A percentile compares a stretch with the other conserved stretches of the same genome.
These are phyloP conservation scores for Melanotaenia nigrans DNA, from an alignment of 2,797 vertebrate species.

Conservation along the genomic window DNA sequence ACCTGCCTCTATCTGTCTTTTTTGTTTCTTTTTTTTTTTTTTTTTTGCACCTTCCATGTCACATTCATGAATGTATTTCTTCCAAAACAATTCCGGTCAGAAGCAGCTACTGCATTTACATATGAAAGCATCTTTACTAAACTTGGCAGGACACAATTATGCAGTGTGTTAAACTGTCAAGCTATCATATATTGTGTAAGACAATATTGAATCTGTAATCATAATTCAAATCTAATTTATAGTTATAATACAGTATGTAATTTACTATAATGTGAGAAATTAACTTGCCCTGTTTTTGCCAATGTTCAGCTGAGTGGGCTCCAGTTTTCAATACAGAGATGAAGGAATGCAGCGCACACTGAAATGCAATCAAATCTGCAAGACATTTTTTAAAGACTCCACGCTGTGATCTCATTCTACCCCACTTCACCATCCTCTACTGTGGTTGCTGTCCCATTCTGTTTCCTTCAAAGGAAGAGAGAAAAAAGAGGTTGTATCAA, in stretches of 20 bases:
- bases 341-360: slow-evolving; percentile 64
- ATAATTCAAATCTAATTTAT: slow-evolving; percentile 17
- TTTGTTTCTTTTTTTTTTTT: slow-evolving; percentile 70
- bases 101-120: slow-evolving; percentile 73
- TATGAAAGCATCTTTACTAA: slow-evolving; percentile 80
- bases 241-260: slow-evolving; percentile 7
- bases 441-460: slow-evolving; percentile 65
- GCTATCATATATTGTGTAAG: slow-evolving; percentile 31
- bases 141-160: slow-evolving; percentile 72
- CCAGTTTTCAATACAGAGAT: slow-evolving; percentile 34
- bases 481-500: slow-evolving; percentile 40
- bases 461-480: slow-evolving; percentile 41
- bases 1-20: slow-evolving; percentile 46
- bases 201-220: neutral
- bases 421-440: slow-evolving; percentile 58
- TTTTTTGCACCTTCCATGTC: slow-evolving; percentile 65
- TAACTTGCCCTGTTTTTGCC: slow-evolving; percentile 37
- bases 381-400: slow-evolving; percentile 66
- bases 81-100: slow-evolving; percentile 64
- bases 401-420: slow-evolving; percentile 71
- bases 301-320: slow-evolving; percentile 50
- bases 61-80: slow-evolving; percentile 57
- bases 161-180: slow-evolving; percentile 53
- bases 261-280: slow-evolving; percentile 25
- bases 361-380: slow-evolving; percentile 75